Evolutionary conservation across 2,113 vertebrate genomes (phyloP).

Genomic region (Menura novaehollandiae): DNA sequence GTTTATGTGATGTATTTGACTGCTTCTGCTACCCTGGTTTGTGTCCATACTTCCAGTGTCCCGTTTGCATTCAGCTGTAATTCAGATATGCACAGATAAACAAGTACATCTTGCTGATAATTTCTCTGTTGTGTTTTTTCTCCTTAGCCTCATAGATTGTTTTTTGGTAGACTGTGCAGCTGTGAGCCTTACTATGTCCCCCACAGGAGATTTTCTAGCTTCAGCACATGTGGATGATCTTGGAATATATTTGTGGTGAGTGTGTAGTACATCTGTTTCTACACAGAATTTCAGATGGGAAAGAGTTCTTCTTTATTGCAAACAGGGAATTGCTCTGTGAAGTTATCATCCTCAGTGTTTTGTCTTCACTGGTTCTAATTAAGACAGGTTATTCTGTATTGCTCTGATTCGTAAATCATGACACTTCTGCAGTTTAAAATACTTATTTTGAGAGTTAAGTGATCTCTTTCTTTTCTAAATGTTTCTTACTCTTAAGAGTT

Average conservation of each 20-base stretch:
- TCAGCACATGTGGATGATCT: constrained; percentile 91
- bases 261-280: background rate
- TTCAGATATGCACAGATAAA: background rate
- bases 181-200: constrained; percentile 88
- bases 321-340: background rate
- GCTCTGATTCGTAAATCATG: background rate
- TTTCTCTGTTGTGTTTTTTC: background rate
- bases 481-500: background rate
- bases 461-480: background rate
- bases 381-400: background rate
- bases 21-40: background rate
- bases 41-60: background rate
- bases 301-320: background rate
- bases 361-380: background rate
- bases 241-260: constrained; percentile 93
- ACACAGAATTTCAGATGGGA: background rate
- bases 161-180: constrained; percentile 87
- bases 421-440: background rate
- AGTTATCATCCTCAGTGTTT: background rate
- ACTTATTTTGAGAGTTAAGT: background rate
- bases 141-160: constrained; percentile 87
- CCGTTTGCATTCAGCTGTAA: background rate
- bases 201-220: constrained; percentile 92
- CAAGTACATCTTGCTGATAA: background rate
- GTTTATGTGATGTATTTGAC: background rate